Conservation (phyloP, 2,113 vertebrate species). For the Dromiciops gliroides region DNA sequence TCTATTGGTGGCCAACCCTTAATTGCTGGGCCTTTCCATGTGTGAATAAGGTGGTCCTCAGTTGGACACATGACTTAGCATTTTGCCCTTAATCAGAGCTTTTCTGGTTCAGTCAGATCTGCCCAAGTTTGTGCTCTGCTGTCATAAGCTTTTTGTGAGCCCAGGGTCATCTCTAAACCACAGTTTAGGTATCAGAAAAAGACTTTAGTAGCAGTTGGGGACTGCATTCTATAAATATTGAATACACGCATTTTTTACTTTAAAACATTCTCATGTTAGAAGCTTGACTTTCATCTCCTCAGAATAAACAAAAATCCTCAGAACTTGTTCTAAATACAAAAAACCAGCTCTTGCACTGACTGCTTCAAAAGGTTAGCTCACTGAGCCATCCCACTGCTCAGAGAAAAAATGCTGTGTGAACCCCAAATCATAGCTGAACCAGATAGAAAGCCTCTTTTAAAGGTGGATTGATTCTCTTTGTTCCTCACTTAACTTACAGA, state of each 20-base stretch:
- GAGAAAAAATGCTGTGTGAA: slow-evolving; percentile 22
- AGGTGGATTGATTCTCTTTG: slow-evolving; percentile 10
- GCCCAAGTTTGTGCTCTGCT: background rate
- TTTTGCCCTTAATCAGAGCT: background rate
- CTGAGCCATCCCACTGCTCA: background rate
- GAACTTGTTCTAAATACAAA: slow-evolving; percentile 20
- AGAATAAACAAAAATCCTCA: background rate
- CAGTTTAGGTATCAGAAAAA: background rate
- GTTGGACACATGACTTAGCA: background rate
- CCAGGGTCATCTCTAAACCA: background rate
- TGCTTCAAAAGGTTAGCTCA: slow-evolving; percentile 39
- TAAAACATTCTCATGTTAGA: background rate
- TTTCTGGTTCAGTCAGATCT: background rate
- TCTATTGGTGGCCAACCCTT: background rate
- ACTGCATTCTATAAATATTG: background rate
- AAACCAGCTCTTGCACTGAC: background rate
- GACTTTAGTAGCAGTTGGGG: background rate
- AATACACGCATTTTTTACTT: background rate
- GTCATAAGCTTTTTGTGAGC: background rate
- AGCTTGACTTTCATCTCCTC: background rate
- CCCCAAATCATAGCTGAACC: slow-evolving; percentile 23
- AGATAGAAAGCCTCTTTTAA: background rate
- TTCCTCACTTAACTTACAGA: slow-evolving; percentile 38
- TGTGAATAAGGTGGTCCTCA: background rate
- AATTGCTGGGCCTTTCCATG: background rate